phyloP scores from a whole-genome alignment of 2,888 invertebrate genomes.

The Amaurobius ferox region DNA sequence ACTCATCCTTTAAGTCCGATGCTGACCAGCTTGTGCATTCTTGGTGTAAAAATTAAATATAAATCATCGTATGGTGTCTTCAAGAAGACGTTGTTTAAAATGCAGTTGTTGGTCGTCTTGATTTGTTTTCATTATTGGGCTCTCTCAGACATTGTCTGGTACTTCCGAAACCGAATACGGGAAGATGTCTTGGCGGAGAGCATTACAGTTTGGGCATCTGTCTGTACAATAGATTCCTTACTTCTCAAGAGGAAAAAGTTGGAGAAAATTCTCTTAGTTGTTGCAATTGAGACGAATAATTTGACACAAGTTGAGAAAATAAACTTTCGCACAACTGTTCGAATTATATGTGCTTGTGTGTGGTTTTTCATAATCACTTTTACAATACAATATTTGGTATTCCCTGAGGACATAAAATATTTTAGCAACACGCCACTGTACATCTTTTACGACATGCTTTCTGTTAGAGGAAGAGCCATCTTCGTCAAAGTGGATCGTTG shows the following conservation, averaged over 20 bases:
- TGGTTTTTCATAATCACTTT: slow-evolving; percentile 23
- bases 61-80: background rate
- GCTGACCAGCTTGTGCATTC: background rate
- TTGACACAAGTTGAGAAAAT: background rate
- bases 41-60: background rate
- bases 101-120: background rate
- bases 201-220: slow-evolving; percentile 42
- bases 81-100: background rate
- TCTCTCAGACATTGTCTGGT: slow-evolving; percentile 32
- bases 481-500: slow-evolving; percentile 5
- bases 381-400: background rate
- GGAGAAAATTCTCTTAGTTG: background rate
- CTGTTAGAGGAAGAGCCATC: background rate
- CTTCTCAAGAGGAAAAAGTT: slow-evolving; percentile 17
- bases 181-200: slow-evolving; percentile 42
- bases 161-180: slow-evolving; percentile 19
- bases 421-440: slow-evolving; percentile 17
- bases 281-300: slow-evolving; percentile 28
- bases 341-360: background rate
- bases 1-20: background rate
- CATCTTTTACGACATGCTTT: background rate
- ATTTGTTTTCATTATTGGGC: slow-evolving; percentile 40
- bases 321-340: background rate
- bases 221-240: slow-evolving; percentile 36
- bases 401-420: background rate